A percentile compares a stretch with the other conserved stretches of the same genome.
Evolutionary conservation across 2,797 vertebrate species (phyloP).

Genomic region (Chloroceryle amazona): DNA sequence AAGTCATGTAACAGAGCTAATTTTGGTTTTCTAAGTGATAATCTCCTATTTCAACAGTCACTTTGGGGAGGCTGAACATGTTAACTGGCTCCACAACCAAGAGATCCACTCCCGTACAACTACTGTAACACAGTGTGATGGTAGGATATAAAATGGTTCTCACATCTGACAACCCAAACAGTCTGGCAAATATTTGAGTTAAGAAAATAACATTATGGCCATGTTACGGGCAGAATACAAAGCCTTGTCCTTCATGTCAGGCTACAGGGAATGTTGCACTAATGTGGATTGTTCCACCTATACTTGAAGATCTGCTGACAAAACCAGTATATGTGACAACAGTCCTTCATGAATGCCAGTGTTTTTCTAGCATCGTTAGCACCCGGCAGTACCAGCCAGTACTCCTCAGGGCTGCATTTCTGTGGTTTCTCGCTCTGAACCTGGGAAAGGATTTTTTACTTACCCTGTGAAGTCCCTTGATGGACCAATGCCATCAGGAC

Average conservation of each 20-base stretch:
- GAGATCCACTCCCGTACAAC: not conserved
- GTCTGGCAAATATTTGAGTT: not conserved
- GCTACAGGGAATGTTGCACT: accelerated
- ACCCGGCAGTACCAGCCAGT: accelerated
- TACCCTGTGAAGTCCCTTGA: not conserved
- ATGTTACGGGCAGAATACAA: accelerated
- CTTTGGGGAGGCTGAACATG: not conserved
- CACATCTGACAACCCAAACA: not conserved
- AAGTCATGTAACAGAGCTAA: accelerated
- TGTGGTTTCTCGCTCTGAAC: not conserved
- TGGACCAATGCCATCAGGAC: not conserved
- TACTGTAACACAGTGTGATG: accelerated
- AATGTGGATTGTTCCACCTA: not conserved
- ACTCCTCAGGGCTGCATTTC: not conserved
- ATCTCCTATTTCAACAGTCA: not conserved
- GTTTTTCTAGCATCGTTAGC: accelerated
- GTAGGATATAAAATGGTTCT: not conserved
- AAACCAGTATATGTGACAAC: accelerated
- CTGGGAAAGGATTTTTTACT: not conserved
- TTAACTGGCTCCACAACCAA: not conserved
- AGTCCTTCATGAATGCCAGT: not conserved
- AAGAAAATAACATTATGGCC: not conserved
- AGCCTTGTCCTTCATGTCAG: not conserved
- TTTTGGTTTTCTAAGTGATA: not conserved
- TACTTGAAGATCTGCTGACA: not conserved